Evolutionary conservation across 2,888 invertebrate genomes (phyloP), one percentile per base, ranked within the genome.

Genomic region (Pterostichus madidus): DNA sequence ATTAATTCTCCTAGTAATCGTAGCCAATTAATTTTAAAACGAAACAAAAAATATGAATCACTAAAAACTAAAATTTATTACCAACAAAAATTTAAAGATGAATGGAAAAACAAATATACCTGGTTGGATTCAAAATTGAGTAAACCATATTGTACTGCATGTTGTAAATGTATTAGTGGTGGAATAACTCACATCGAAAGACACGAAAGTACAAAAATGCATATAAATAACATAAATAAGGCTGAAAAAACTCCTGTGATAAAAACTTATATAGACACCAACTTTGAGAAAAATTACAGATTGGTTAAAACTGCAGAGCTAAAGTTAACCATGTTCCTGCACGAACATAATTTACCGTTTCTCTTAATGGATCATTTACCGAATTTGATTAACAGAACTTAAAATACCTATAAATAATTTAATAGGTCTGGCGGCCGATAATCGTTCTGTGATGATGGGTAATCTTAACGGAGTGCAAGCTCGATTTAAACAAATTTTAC

Each of bases 381-480:
- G 3, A 17, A 61, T 2, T 32, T 61, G 32, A 31, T 61, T n/a
- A 7, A 44, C 7, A 13, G 10, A 68, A 1, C 44, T 68, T 13
- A 15, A 68, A 15, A 68, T 68, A 13, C 44, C 68, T 13, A 15
- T 68, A 8, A n/a, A 68, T 3, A 68, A 68, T 68, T 68, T 44
- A 68, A 68, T 68, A n/a, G 68, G 68, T n/a, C 11, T 68, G 15
- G 68, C 68, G 8, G 68, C 68, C 4, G 68, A 44, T 68, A 68
- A 68, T 13, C 44, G 68, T 44, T 13, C 68, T 7, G 68, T 68
- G 8, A 68, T 68, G 68, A 68, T 68, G 39, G n/a, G n/a, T n/a
- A n/a, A n/a, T n/a, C n/a, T n/a, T 68, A 44, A 15, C 44, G 17
- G 68, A 7, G 68, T 68, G 10, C n/a, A n/a, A n/a, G n/a, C n/a